Percentiles rank a stretch among this genome's conserved stretches.
Evolutionary conservation across 2,113 vertebrate genomes (phyloP).

Genomic region (Corythornis madagascariensis): DNA sequence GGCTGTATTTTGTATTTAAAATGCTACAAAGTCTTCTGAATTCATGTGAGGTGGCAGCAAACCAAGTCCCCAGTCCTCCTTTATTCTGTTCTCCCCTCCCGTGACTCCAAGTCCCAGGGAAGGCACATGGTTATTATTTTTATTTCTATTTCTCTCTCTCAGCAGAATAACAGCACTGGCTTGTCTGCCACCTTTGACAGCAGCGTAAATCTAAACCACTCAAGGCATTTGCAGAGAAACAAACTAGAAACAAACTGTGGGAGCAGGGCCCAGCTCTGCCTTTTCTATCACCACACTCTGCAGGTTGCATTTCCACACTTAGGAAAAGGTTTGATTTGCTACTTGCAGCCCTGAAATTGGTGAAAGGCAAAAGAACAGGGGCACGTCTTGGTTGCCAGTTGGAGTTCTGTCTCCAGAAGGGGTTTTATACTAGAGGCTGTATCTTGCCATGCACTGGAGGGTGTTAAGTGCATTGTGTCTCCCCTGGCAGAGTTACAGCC

Average conservation of each 20-base stretch:
- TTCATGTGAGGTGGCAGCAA: not conserved
- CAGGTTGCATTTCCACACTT: not conserved
- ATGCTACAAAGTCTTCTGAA: not conserved
- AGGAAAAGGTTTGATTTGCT: not conserved
- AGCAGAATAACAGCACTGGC: not conserved
- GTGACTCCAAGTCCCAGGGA: not conserved
- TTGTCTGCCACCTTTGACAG: constrained; percentile 47
- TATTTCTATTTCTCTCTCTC: not conserved
- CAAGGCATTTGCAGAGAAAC: constrained; percentile 15
- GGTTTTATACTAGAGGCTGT: not conserved
- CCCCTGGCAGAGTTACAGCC: not conserved
- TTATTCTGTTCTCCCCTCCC: not conserved
- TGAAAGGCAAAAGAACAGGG: not conserved
- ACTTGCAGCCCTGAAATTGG: not conserved
- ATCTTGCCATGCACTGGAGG: not conserved
- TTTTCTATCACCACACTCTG: not conserved
- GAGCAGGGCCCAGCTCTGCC: not conserved
- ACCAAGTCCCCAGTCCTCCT: not conserved
- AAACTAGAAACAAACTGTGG: not conserved
- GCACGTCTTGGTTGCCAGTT: not conserved
- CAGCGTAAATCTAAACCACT: not conserved
- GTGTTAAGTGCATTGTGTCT: not conserved
- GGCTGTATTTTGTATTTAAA: not conserved
- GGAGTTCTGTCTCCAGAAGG: not conserved
- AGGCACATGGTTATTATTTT: not conserved